These are phyloP conservation scores for Ageneiosus marmoratus DNA, from an alignment of 2,113 vertebrate species.

Conservation along the genomic window DNA sequence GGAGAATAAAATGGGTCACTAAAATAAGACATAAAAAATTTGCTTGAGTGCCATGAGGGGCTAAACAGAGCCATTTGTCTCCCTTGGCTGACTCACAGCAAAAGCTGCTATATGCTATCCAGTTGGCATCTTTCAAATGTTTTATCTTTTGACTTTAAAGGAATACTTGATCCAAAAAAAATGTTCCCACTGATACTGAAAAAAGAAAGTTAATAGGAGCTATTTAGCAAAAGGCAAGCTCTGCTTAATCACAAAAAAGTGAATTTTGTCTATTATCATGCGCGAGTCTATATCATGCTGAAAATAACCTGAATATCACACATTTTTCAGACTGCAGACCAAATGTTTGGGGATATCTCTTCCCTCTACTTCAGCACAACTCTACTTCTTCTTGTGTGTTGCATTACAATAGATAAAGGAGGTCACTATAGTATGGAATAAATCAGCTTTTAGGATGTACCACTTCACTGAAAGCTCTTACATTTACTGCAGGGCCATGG, in stretches of 20 bases:
- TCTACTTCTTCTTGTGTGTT: conserved; percentile 57
- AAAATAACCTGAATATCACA: neutral
- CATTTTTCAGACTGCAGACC: conserved; percentile 16
- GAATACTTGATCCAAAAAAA: neutral
- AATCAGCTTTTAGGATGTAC: conserved; percentile 71
- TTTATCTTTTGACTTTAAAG: neutral
- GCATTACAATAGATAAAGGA: conserved; percentile 35
- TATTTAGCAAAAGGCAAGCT: neutral
- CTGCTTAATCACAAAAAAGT: neutral
- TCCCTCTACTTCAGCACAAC: conserved; percentile 55
- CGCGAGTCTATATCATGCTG: neutral
- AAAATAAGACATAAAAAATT: conserved; percentile 56
- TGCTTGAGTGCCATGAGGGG: conserved; percentile 41
- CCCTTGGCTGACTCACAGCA: conserved; percentile 22
- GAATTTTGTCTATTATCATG: neutral
- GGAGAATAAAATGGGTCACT: conserved; percentile 54
- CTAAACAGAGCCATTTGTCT: conserved; percentile 46
- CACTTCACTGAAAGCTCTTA: conserved; percentile 57
- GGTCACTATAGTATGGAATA: conserved; percentile 65
- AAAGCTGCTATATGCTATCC: conserved; percentile 15
- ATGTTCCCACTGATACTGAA: neutral
- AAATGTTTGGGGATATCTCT: conserved; percentile 56
- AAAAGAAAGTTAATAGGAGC: neutral
- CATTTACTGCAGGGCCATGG: conserved; percentile 45
- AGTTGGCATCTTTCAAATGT: conserved; percentile 8